Percentiles rank a stretch among this genome's conserved stretches.
Conservation (phyloP, 2,797 vertebrate genomes). For the Enteromius argenteus region DNA sequence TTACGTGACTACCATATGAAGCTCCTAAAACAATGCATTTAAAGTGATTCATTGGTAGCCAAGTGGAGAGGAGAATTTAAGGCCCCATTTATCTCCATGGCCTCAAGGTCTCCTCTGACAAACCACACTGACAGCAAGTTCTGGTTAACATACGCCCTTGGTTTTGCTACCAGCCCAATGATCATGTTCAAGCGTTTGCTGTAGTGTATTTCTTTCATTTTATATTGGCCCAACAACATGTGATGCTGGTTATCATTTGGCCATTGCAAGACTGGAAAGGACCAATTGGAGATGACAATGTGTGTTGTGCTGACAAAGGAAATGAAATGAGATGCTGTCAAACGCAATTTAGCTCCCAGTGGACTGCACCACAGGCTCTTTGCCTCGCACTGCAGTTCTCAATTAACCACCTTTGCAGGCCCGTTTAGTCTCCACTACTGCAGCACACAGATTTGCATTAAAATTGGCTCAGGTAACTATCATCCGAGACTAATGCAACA, state of each 20-base stretch:
- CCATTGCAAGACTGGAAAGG: not conserved
- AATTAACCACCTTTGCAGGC: conserved; percentile 28
- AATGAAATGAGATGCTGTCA: conserved; percentile 25
- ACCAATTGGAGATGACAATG: conserved; percentile 6
- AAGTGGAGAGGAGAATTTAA: conserved; percentile 1
- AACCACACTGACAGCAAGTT: not conserved
- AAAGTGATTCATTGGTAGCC: conserved; percentile 37
- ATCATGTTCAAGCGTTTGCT: not conserved
- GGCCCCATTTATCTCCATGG: conserved; percentile 23
- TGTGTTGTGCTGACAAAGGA: conserved; percentile 6
- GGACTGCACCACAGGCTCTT: not conserved
- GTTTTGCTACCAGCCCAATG: not conserved
- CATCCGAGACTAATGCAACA: not conserved
- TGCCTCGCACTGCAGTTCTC: not conserved
- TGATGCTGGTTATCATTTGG: not conserved
- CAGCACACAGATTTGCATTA: conserved; percentile 1
- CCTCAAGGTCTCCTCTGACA: conserved; percentile 35
- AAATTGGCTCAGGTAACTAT: conserved; percentile 13
- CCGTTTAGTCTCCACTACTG: not conserved
- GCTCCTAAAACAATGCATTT: conserved; percentile 54
- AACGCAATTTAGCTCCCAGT: not conserved
- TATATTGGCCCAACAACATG: not conserved
- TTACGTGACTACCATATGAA: conserved; percentile 47
- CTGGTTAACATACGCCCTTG: conserved; percentile 28
- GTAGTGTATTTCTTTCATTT: not conserved